phyloP scores from a whole-genome alignment of 92 coral and sea anemone species.

The Montipora capitata region DNA sequence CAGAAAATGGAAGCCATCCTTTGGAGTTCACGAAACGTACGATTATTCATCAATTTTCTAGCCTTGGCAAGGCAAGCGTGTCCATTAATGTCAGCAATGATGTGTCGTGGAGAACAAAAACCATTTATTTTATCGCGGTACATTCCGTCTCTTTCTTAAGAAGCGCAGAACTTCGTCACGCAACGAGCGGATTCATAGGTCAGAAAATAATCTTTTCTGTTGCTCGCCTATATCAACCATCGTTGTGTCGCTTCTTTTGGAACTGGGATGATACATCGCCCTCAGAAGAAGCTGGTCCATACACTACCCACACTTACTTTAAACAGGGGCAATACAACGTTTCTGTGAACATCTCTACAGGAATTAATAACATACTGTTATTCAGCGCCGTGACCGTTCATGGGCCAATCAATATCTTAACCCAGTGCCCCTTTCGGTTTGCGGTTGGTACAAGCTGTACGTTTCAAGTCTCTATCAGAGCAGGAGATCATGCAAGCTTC shows the following conservation, averaged over 20 bases:
- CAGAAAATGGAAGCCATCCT: slow-evolving; percentile 7
- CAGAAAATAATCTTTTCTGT: slow-evolving; percentile 59
- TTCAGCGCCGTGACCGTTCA: slow-evolving; percentile 66
- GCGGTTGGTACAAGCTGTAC: slow-evolving; percentile 32
- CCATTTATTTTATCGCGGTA: neutral
- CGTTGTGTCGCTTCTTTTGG: slow-evolving; percentile 43
- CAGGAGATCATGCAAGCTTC: slow-evolving; percentile 58
- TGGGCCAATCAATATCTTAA: slow-evolving; percentile 44
- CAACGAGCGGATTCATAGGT: slow-evolving; percentile 59
- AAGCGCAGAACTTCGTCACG: slow-evolving; percentile 52
- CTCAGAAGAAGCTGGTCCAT: slow-evolving; percentile 9
- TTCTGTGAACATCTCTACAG: slow-evolving; percentile 63
- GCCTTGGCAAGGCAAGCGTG: slow-evolving; percentile 17
- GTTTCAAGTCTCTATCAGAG: slow-evolving; percentile 25
- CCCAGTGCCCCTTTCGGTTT: slow-evolving; percentile 47
- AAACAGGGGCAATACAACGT: slow-evolving; percentile 73
- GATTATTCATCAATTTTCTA: slow-evolving; percentile 22
- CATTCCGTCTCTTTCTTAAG: neutral
- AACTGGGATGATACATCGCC: slow-evolving; percentile 49
- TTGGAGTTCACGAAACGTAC: neutral
- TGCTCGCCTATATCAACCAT: slow-evolving; percentile 6
- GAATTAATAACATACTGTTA: slow-evolving; percentile 45
- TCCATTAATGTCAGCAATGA: slow-evolving; percentile 26
- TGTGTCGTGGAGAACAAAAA: slow-evolving; percentile 25
- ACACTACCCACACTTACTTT: slow-evolving; percentile 59